Evolutionary conservation across 2,888 invertebrate genomes (phyloP), one percentile per base, ranked within the genome.

Genomic region (Shargacucullia verbasci): DNA sequence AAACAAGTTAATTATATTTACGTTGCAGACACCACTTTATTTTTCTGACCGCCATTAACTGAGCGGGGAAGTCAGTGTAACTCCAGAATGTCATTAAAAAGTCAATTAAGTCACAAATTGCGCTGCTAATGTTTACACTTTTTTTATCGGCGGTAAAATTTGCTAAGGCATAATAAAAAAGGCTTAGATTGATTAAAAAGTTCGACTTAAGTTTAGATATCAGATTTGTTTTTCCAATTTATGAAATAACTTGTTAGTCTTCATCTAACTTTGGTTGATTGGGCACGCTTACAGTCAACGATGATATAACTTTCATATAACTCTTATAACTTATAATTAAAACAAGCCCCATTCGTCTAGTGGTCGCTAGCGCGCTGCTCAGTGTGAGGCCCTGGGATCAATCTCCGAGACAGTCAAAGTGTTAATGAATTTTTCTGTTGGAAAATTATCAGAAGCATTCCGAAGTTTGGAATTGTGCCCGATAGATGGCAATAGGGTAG

Each of bases 41-140:
- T 44, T 59, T 38, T 54, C 52, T 46, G 12, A n/a, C 15, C 13
- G 15, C 50, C 29, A 50, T 45, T 55, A 44, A 10, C 12, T 10
- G 14, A 7, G 7, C 11, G 8, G 10, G 37, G 47, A 53, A 68
- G 47, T 53, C 34, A 12, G 29, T 33, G 33, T 40, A 45, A 55
- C 38, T 58, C 56, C 45, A 43, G 25, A 40, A 56, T 56, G 40
- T 61, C 59, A 71, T 61, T 71, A 71, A 57, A 71, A 73, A 73
- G 38, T 54, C 73, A 71, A 71, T 68, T 73, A 73, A 59, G 39
- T 53, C 38, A 64, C 70, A 69, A 69, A 71, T 73, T 59, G 56
- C 53, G 64, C 43, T 44, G 38, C 46, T 41, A 49, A 44, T 56
- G 59, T 56, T 57, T 39, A 47, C 47, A 53, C 45, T 59, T 60